These are phyloP conservation scores for Papilio xuthus DNA, from an alignment of 1,140 invertebrate genomes.

Conservation along the genomic window DNA sequence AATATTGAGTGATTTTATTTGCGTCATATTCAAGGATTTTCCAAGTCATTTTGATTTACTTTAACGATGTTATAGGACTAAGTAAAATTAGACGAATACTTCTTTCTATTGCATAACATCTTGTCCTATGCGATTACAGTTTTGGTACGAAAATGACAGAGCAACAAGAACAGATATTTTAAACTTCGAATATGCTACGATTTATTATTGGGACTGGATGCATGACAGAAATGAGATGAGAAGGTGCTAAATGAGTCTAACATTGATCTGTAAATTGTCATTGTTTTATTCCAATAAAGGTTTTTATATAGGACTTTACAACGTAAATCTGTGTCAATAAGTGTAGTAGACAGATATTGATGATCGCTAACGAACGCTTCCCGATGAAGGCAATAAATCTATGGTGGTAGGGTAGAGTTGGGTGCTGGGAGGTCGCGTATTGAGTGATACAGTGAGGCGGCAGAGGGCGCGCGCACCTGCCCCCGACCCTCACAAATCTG, in stretches of 20 bases:
- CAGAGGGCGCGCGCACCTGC: slow-evolving; percentile 73
- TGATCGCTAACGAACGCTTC: slow-evolving; percentile 32
- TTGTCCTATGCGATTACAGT: no score
- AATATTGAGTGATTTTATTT: not conserved
- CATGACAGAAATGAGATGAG: no score
- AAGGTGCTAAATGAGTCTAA: not conserved
- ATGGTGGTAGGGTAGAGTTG: slow-evolving; percentile 46
- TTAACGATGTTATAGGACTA: not conserved
- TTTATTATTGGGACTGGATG: no score
- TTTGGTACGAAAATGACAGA: no score
- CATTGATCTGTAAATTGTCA: not conserved
- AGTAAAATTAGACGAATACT: not conserved
- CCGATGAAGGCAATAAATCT: slow-evolving; percentile 39
- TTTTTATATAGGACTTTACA: not conserved
- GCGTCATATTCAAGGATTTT: not conserved
- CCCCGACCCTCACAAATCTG: slow-evolving; percentile 72
- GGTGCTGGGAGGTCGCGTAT: slow-evolving; percentile 58
- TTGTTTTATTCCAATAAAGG: not conserved
- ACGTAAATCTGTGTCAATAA: slow-evolving; percentile 6
- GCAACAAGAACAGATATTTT: no score
- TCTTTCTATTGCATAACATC: no score
- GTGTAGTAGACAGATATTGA: slow-evolving; percentile 32
- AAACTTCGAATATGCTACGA: no score
- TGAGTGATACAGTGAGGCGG: slow-evolving; percentile 51
- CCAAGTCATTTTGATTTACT: not conserved